phyloP scores from a whole-genome alignment of 2,113 vertebrate genomes.

The Theristicus caerulescens region DNA sequence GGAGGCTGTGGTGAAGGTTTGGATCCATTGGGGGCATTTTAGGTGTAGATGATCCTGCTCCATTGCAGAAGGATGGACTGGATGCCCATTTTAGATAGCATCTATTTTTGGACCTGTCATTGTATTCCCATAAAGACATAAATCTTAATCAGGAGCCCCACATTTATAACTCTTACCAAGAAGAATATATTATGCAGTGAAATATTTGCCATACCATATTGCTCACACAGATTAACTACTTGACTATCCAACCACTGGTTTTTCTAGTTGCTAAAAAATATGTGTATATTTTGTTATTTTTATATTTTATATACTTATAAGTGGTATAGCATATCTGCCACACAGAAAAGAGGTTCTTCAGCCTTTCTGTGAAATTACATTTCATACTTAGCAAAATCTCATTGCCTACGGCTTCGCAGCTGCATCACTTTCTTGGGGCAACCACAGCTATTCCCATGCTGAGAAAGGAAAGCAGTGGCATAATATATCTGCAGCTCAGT shows the following conservation, averaged over 20 bases:
- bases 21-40: rapidly evolving
- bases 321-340: neutral
- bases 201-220: neutral
- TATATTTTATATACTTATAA: neutral
- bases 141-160: neutral
- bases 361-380: neutral
- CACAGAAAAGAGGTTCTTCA: neutral
- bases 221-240: neutral
- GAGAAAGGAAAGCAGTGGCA: neutral
- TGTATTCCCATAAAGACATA: neutral
- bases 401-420: neutral
- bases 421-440: neutral
- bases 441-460: neutral
- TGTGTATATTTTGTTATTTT: neutral
- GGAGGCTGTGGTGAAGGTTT: neutral
- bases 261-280: neutral
- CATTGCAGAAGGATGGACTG: neutral
- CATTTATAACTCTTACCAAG: neutral
- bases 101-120: neutral
- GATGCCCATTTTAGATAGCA: neutral
- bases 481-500: neutral
- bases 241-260: neutral
- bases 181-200: neutral
- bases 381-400: neutral
- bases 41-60: neutral